Evolutionary conservation across 2,113 vertebrate species (phyloP).

Genomic region (Psammodynastes pulverulentus): DNA sequence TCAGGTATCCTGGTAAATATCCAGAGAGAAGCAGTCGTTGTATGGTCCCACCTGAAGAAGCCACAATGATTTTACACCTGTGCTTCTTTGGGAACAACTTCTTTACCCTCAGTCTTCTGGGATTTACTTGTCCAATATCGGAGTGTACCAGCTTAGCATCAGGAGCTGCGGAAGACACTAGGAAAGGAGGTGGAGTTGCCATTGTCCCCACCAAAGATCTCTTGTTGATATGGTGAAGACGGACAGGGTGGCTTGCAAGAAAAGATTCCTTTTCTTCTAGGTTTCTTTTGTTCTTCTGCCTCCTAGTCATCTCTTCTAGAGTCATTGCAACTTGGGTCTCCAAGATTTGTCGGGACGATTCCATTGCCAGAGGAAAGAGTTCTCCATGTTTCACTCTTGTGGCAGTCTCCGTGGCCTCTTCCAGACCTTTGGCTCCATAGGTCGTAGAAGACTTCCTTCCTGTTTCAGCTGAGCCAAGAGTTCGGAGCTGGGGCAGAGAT

Average conservation of each 20-base stretch:
- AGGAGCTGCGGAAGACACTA: not conserved
- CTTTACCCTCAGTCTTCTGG: not conserved
- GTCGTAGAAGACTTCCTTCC: not conserved
- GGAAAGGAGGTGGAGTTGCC: not conserved
- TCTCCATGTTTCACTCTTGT: not conserved
- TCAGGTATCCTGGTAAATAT: not conserved
- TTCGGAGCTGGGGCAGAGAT: not conserved
- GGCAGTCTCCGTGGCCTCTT: not conserved
- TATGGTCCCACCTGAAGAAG: not conserved
- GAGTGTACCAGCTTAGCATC: no score
- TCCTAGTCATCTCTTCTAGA: not conserved
- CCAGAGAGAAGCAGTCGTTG: not conserved
- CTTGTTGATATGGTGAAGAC: not conserved
- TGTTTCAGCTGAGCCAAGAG: not conserved
- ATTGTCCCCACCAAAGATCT: not conserved
- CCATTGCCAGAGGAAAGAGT: not conserved
- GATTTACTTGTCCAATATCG: not conserved
- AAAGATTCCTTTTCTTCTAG: not conserved
- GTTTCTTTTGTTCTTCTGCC: no score
- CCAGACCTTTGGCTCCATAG: not conserved
- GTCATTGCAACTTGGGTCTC: not conserved
- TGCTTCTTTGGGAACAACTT: not conserved
- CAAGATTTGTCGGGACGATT: not conserved
- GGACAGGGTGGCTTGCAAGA: not conserved
- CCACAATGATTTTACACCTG: not conserved